These are phyloP conservation scores for Channa striata DNA, from an alignment of 2,797 vertebrate genomes.

Conservation along the genomic window DNA sequence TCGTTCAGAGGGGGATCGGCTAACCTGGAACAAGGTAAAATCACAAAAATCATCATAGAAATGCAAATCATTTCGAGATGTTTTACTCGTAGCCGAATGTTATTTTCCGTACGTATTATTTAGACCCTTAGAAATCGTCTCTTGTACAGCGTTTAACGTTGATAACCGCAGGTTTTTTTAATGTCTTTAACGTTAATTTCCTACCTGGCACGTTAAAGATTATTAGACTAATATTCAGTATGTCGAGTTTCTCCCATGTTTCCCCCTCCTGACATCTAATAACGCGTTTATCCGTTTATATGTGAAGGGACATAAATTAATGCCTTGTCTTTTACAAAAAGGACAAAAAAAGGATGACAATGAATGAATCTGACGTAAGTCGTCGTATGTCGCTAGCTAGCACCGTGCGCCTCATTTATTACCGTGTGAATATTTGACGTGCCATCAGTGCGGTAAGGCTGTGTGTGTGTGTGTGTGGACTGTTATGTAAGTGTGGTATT, in stretches of 20 bases:
- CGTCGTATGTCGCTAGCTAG: constrained; percentile 3
- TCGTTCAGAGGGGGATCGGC: constrained; percentile 31
- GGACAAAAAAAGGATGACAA: not conserved
- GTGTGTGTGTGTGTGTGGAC: constrained; percentile 27
- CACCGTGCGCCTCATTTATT: constrained; percentile 7
- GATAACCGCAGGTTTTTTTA: not conserved
- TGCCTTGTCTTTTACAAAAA: not conserved
- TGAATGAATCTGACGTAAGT: not conserved
- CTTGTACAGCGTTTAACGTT: constrained; percentile 1
- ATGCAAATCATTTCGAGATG: not conserved
- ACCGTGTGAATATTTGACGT: constrained; percentile 19
- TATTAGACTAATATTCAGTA: not conserved
- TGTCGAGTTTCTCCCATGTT: not conserved
- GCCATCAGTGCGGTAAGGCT: constrained; percentile 42
- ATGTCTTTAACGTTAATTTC: not conserved
- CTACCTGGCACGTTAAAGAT: not conserved
- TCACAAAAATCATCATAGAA: fast-evolving
- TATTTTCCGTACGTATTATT: not conserved
- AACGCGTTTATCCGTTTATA: not conserved
- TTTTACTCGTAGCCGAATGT: not conserved
- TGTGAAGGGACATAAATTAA: not conserved
- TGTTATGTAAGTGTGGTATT: constrained; percentile 62
- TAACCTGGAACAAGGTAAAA: constrained; percentile 53
- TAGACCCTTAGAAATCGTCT: not conserved
- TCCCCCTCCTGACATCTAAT: not conserved